These are phyloP conservation scores for Xanthostigma xanthostigma DNA, from an alignment of 2,888 invertebrate species.

Conservation along the genomic window DNA sequence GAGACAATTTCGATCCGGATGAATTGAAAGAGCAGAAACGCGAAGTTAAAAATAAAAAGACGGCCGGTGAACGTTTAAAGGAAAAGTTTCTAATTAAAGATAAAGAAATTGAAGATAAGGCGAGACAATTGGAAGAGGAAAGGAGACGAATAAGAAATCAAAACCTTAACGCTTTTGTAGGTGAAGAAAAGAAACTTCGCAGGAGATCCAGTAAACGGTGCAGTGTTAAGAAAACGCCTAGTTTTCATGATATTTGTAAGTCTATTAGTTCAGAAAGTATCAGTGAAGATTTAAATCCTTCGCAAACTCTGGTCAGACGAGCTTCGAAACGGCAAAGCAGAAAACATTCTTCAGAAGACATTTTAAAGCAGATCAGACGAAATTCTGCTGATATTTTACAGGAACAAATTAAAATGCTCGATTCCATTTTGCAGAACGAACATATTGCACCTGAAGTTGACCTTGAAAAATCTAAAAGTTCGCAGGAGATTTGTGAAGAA, in stretches of 20 bases:
- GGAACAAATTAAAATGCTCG: conserved; percentile 37
- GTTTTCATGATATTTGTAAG: conserved; percentile 38
- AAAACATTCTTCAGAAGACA: conserved; percentile 21
- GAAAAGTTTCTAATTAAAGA: conserved; percentile 61
- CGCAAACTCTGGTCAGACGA: conserved; percentile 28
- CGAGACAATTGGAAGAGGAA: conserved; percentile 13
- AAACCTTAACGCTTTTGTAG: conserved; percentile 11
- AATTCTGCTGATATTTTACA: conserved; percentile 40
- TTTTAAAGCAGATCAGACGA: conserved; percentile 29
- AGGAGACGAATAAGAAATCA: conserved; percentile 12
- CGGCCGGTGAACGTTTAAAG: conserved; percentile 56
- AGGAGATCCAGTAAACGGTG: conserved; percentile 22
- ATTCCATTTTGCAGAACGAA: conserved; percentile 36
- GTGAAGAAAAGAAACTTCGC: conserved; percentile 23
- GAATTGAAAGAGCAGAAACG: conserved; percentile 37
- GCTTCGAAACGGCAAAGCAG: conserved; percentile 25
- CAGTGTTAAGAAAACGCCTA: conserved; percentile 28
- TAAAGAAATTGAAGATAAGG: conserved; percentile 26
- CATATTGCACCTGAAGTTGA: conserved; percentile 37
- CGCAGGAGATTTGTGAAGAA: conserved; percentile 5
- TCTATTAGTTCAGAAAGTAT: conserved; percentile 36
- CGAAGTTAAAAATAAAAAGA: conserved; percentile 38
- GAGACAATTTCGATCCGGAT: conserved; percentile 42
- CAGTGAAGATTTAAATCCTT: conserved; percentile 37
- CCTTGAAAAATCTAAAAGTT: conserved; percentile 8